Evolutionary conservation across 2,888 invertebrate species (phyloP).

Genomic region (Pandemis heparana): DNA sequence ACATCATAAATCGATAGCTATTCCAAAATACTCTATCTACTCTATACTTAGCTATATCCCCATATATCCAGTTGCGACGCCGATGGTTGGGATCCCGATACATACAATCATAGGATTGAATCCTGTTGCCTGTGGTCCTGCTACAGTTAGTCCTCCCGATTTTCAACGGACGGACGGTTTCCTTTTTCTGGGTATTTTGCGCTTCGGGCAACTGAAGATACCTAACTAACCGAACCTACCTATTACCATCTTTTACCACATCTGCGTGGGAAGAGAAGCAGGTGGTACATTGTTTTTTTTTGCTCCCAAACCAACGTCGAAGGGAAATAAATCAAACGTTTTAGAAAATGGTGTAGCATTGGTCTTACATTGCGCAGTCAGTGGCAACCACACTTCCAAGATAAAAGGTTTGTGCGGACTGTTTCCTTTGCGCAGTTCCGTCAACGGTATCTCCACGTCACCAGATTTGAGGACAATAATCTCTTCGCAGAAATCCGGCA

Average conservation of each 20-base stretch:
- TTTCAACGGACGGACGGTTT: too few relatives aligned
- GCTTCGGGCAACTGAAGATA: too few relatives aligned
- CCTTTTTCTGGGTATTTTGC: too few relatives aligned
- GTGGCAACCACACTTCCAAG: constrained; percentile 75
- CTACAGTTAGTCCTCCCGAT: too few relatives aligned
- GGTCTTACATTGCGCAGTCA: constrained; percentile 54
- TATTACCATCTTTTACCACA: too few relatives aligned
- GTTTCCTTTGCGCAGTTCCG: constrained; percentile 72
- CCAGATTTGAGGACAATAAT: constrained; percentile 68
- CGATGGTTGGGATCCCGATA: too few relatives aligned
- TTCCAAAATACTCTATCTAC: background rate
- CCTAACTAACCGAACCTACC: too few relatives aligned
- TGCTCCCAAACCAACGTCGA: too few relatives aligned
- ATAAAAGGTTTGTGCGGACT: constrained; percentile 72
- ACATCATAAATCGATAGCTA: background rate
- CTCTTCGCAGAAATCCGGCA: constrained; percentile 80
- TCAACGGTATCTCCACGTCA: constrained; percentile 67
- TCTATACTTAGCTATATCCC: background rate
- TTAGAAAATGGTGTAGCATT: background rate
- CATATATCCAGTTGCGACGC: background rate
- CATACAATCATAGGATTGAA: background rate
- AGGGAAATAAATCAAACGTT: too few relatives aligned
- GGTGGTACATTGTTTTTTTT: too few relatives aligned
- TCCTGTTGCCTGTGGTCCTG: too few relatives aligned
- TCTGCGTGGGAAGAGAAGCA: too few relatives aligned